Base-by-base conservation (phyloP, 2,113 vertebrate genomes). In the Campylorhamphus procurvoides region DNA sequence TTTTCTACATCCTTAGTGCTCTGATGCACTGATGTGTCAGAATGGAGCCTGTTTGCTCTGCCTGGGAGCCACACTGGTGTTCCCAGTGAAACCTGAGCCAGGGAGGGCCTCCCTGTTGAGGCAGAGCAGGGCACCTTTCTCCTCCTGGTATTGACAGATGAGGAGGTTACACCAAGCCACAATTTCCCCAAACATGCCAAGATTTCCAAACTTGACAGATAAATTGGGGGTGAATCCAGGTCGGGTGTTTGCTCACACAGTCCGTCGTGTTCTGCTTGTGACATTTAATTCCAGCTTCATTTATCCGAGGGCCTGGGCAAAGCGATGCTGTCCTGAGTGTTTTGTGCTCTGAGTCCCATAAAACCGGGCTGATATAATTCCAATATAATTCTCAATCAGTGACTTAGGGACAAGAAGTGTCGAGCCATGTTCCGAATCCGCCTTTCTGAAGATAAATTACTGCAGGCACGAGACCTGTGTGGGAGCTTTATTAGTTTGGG, bases 401-500 rank as follows among this genome's bases (percentile, higher is more conserved):
- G 96, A 63, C 89, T 91, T 59, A 28, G 84, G 92, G 82, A 85
- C 20, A 28, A 40, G 33, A 83, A 67, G 60, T 33, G 72, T 53
- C 27, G 27, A 31, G 27, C 31, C 11, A 23, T 27, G 5, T 44
- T 69, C 80, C 27, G 53, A 88, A 89, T 23, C 76, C 22, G 17
- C 73, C 78, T 76, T 40, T 75, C 94, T 3, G 82, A 91, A 93
- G 94, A 74, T 76, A 95, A 93, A 88, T 93, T 42, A 84, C 88
- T 50, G 81, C 59, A 28, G 81, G 76, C 62, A 58, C 7, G 8
- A 83, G 91, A 87, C 85, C 67, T 27, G 56, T 6, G 94, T 1
- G 84, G 92, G 58, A 82, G 84, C 93, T 82, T 59, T 68, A 76
- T 91, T 84, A 93, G 81, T 82, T 89, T 56, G 93, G 89, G 96